phyloP scores from a whole-genome alignment of 1,140 invertebrate genomes.

The Euwallacea fornicatus region DNA sequence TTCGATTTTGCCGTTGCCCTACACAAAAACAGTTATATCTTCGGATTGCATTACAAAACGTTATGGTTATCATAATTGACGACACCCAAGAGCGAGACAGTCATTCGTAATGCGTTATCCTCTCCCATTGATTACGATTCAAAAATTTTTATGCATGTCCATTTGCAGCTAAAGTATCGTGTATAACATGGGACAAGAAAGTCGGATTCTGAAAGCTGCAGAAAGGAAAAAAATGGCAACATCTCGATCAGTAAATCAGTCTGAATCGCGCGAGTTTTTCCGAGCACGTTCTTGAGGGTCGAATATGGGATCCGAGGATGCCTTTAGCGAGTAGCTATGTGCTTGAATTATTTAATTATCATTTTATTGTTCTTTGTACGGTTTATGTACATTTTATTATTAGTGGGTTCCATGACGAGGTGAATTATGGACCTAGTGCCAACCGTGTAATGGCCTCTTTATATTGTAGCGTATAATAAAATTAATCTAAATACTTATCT shows the following conservation, averaged over 20 bases:
- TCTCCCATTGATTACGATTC: constrained; percentile 26
- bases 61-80: constrained; percentile 8
- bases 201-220: constrained; percentile 9
- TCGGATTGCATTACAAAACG: not conserved
- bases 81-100: constrained; percentile 8
- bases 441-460: not conserved
- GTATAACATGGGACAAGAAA: constrained; percentile 22
- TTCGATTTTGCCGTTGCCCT: no score
- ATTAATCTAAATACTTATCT: constrained; percentile 7
- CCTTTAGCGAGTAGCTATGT: constrained; percentile 19
- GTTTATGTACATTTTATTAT: constrained; percentile 19
- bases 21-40: no score
- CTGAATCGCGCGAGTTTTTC: constrained; percentile 38
- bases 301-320: constrained; percentile 23
- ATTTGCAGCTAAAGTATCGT: constrained; percentile 34
- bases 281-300: constrained; percentile 31
- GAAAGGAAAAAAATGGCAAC: constrained; percentile 24
- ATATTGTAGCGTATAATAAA: constrained; percentile 3
- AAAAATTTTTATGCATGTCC: constrained; percentile 32
- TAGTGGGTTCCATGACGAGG: constrained; percentile 4
- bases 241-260: constrained; percentile 37
- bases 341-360: constrained; percentile 36
- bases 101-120: not conserved
- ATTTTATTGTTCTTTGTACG: constrained; percentile 28
- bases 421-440: constrained; percentile 8